Evolutionary conservation across 2,888 invertebrate genomes (phyloP).

Genomic region (Caenorhabditis zanzibari): DNA sequence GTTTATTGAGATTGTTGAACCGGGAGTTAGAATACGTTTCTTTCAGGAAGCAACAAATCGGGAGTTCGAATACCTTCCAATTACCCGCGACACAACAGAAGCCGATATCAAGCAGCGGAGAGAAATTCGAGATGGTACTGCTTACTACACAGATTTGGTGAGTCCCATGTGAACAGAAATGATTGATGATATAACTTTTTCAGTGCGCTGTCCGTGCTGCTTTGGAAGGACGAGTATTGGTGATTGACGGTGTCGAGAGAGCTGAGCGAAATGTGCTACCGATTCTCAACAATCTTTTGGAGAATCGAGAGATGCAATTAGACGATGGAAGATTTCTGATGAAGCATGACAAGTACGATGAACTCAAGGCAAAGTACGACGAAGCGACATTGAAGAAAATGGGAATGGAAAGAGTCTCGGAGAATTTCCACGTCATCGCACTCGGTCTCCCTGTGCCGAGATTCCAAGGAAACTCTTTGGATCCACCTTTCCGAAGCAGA

Average conservation of each 20-base stretch:
- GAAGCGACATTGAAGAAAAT: slow-evolving; percentile 90
- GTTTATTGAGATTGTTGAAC: too few species aligned
- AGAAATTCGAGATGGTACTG: slow-evolving; percentile 92
- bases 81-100: slow-evolving; percentile 97
- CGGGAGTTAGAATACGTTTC: too few species aligned
- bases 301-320: slow-evolving; percentile 97
- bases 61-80: slow-evolving; percentile 94
- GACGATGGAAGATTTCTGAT: slow-evolving; percentile 97
- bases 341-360: slow-evolving; percentile 92
- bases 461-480: slow-evolving; percentile 94
- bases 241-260: slow-evolving; percentile 97
- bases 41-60: slow-evolving; percentile 89
- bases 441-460: slow-evolving; percentile 93
- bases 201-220: slow-evolving; percentile 96
- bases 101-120: slow-evolving; percentile 96
- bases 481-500: slow-evolving; percentile 92
- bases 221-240: slow-evolving; percentile 90
- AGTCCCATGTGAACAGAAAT: not conserved
- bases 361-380: slow-evolving; percentile 88
- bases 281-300: slow-evolving; percentile 94
- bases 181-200: slow-evolving; percentile 38
- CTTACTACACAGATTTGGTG: slow-evolving; percentile 93
- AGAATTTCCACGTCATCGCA: slow-evolving; percentile 94
- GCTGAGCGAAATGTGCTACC: slow-evolving; percentile 97
- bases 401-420: slow-evolving; percentile 94